Percentiles rank a stretch among this genome's conserved stretches.
phyloP scores from a whole-genome alignment of 2,797 vertebrate genomes.

The Triplophysa bombifrons region DNA sequence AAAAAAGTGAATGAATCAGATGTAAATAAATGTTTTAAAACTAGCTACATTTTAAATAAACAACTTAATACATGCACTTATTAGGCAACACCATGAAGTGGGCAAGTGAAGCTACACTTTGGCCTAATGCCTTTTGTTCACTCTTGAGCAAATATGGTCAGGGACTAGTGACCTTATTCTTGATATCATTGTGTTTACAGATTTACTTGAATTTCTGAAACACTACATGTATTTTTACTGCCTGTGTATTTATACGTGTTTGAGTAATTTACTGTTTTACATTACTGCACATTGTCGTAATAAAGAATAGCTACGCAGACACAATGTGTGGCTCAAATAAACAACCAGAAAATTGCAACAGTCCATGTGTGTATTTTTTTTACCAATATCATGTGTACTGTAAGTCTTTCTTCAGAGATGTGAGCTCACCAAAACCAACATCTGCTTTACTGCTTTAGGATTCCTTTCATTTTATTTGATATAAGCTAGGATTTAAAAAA shows the following conservation, averaged over 20 bases:
- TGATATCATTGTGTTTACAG: constrained; percentile 23
- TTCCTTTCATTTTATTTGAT: too few species aligned
- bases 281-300: background rate
- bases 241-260: background rate
- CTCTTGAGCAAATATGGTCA: constrained; percentile 35
- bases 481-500: too few species aligned
- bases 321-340: constrained; percentile 14
- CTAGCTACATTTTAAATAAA: background rate
- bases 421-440: too few species aligned
- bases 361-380: constrained; percentile 2
- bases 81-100: background rate
- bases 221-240: background rate
- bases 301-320: background rate
- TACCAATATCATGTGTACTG: background rate
- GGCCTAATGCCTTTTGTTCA: constrained; percentile 42
- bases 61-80: background rate
- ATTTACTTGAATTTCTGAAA: constrained; percentile 21
- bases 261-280: background rate
- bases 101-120: constrained; percentile 22
- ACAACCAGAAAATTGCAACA: constrained; percentile 11
- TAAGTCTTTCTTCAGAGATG: too few species aligned
- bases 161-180: constrained; percentile 31
- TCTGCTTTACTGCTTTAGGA: too few species aligned
- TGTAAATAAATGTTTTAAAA: background rate
- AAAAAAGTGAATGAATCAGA: background rate